Evolutionary conservation across 2,888 invertebrate genomes (phyloP), one percentile per base, ranked within the genome.

Genomic region (Alviniconcha strummeri): DNA sequence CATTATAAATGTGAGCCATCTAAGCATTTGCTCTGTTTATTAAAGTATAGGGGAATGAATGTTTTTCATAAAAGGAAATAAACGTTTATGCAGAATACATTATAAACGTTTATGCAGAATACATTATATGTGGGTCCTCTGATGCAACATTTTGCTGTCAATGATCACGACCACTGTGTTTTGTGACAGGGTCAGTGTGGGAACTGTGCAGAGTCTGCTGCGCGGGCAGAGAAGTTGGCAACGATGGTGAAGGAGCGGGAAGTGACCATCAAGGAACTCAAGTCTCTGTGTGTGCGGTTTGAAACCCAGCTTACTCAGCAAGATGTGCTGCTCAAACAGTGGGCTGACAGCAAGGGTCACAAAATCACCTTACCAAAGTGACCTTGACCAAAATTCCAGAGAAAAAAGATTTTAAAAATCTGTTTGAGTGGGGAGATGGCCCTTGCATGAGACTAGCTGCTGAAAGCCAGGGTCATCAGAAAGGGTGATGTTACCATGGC

Each of bases 231-330:
- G 80, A 90, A 88, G 83, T 85, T 88, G 36, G 87, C 88, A 5
- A 19, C 86, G 69, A 86, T 87, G 6, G 84, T 90, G 15, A 90
- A 90, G 79, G 90, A 90, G 79, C 89, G 89, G 81, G 91, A 92
- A 72, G 74, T 87, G 76, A 87, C 89, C 6, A 89, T 92, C 54
- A 89, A 89, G 84, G 91, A 92, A 72, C 85, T 91, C 17, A 90
- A 90, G 77, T 80, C 85, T 55, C 85, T 91, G 76, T 88, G 88
- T 85, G 85, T 88, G 79, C 89, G 88, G 81, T 90, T 90, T 88
- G 91, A 92, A 86, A 88, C 87, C 81, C 91, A 92, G 85, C 86
- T 92, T 19, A 88, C 87, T 79, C 89, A 91, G 76, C 91, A 91
- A 78, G 92, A 92, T 81, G 87, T 89, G 69, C 85, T 92, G 54